Base-by-base conservation (phyloP, 2,888 invertebrate genomes). In the Graphium colonna region DNA sequence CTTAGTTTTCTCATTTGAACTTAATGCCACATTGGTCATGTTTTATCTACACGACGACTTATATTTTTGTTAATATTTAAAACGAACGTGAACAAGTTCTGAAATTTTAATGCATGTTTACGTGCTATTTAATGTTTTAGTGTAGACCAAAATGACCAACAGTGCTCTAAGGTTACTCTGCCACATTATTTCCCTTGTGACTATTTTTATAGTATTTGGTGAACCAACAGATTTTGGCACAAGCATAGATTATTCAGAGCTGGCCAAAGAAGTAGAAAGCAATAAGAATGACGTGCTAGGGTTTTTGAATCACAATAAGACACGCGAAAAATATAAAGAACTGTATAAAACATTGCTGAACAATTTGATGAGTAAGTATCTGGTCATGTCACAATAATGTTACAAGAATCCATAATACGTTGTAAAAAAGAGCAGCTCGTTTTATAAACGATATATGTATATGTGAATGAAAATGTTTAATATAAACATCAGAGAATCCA, bases 241-340 rank as follows among this genome's bases (percentile, higher is more conserved):
- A 0, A 39, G 31, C 3, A 70, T 85, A 26, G 86, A 88, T 61
- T 88, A 84, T 50, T 68, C 82, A 0, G 60, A 61, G 10, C 46
- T 88, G 15, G 87, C 87, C 0, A 64, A 61, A 0, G 77, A 85
- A 43, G 85, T 83, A 0, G 88, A 88, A 52, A 65, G 28, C 13
- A 72, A 84, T 55, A 88, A 87, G 51, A 55, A 64, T 7, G 68
- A 86, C 33, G 74, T 88, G 21, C 62, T 88, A 0, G 64, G 60
- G 8, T 88, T 87, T 56, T 64, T 88, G 1, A 82, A 83, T 46
- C 62, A 79, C 36, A 60, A 70, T 1, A 60, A 65, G 9, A 72
- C 83, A 0, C 73, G 68, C 39, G 68, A 75, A 17, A 70, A 74
- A 41, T 88, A 88, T 45, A 82, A 74, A 48, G 56, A 46, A 1